Evolutionary conservation across 2,113 vertebrate genomes (phyloP).

Genomic region (Istiophorus platypterus): DNA sequence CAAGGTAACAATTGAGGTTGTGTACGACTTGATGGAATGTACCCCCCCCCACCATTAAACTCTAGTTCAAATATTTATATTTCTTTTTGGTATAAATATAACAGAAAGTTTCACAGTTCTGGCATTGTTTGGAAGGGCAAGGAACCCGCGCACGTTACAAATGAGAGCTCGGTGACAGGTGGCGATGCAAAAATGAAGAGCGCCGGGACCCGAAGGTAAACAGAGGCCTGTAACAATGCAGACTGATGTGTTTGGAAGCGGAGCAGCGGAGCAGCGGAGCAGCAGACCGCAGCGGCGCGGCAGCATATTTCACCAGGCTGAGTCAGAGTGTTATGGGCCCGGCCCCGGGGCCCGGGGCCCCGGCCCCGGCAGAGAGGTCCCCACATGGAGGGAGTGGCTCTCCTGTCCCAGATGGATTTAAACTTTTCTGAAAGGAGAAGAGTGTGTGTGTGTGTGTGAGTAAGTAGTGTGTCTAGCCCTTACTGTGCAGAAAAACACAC

Average conservation of each 20-base stretch:
- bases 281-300: slow-evolving; percentile 25
- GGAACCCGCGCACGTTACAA: slow-evolving; percentile 69
- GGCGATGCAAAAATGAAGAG: slow-evolving; percentile 66
- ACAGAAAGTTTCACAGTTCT: slow-evolving; percentile 79
- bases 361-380: slow-evolving; percentile 22
- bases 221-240: slow-evolving; percentile 64
- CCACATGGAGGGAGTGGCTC: slow-evolving; percentile 9
- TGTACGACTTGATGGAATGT: slow-evolving; percentile 80
- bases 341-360: no score
- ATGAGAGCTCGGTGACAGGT: slow-evolving; percentile 77
- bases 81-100: slow-evolving; percentile 83
- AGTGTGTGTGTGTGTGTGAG: slow-evolving; percentile 43
- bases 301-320: slow-evolving; percentile 47
- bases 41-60: slow-evolving; percentile 70
- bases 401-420: slow-evolving; percentile 26
- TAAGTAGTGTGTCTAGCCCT: no score
- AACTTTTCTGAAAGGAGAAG: slow-evolving; percentile 27
- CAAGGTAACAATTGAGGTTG: slow-evolving; percentile 85
- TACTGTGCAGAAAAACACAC: no score
- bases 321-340: slow-evolving; percentile 58
- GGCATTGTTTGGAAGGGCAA: slow-evolving; percentile 79
- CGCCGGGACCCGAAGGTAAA: slow-evolving; percentile 68
- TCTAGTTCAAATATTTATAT: slow-evolving; percentile 85
- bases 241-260: slow-evolving; percentile 54
- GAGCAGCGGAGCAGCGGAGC: slow-evolving; percentile 37